phyloP scores from a whole-genome alignment of 2,888 invertebrate species.

The Marronus borbonicus region DNA sequence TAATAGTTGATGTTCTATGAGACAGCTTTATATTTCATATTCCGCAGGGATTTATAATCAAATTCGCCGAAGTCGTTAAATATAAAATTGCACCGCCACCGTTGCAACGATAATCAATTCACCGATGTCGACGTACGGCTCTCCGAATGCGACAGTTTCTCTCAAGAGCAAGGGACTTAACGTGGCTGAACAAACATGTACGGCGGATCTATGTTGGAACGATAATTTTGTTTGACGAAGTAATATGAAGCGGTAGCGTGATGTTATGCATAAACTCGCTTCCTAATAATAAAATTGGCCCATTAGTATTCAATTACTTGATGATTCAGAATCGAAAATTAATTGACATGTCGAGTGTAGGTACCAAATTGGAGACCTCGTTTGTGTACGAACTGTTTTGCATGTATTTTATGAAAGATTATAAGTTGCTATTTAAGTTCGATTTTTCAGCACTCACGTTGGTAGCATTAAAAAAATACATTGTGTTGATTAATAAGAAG shows the following conservation, averaged over 20 bases:
- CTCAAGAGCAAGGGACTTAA: background rate
- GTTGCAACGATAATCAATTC: constrained; percentile 27
- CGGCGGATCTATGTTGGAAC: background rate
- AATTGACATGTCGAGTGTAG: no score
- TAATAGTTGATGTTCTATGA: background rate
- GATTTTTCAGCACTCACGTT: no score
- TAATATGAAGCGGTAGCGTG: background rate
- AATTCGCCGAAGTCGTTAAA: constrained; percentile 25
- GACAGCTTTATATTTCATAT: background rate
- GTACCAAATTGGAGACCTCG: no score
- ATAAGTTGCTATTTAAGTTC: no score
- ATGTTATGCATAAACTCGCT: background rate
- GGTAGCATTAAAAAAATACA: no score
- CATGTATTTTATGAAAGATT: no score
- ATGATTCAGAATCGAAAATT: no score
- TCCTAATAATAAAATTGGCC: no score
- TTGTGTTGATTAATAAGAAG: no score
- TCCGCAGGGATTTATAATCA: background rate
- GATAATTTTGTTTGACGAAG: background rate
- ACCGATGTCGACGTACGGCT: background rate
- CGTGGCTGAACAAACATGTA: background rate
- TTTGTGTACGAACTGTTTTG: no score
- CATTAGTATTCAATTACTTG: no score
- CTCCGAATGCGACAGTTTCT: constrained; percentile 2
- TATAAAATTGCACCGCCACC: constrained; percentile 1